Conservation (phyloP, 2,113 vertebrate species). For the Gymnarchus niloticus region DNA sequence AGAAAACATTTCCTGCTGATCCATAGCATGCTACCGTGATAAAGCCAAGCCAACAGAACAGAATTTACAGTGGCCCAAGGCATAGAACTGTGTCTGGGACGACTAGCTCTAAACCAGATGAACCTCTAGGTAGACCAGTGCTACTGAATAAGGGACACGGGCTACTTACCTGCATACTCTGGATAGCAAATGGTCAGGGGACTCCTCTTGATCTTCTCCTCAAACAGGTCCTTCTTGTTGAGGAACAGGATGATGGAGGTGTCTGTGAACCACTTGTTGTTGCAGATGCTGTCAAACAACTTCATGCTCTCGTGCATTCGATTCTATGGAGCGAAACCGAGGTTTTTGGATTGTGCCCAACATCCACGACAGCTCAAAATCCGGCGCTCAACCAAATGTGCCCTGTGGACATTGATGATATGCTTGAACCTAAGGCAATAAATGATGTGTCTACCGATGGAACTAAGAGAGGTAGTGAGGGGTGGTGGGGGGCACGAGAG, state of each 20-base stretch:
- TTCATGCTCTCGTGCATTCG: conserved; percentile 99
- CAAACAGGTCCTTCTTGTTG: conserved; percentile 98
- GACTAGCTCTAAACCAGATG: not conserved
- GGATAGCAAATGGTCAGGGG: conserved; percentile 96
- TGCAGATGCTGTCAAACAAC: conserved; percentile 97
- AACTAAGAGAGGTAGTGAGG: not conserved
- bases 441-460: not conserved
- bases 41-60: not conserved
- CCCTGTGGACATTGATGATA: too few species aligned
- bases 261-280: conserved; percentile 99
- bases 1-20: too few species aligned
- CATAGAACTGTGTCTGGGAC: too few species aligned
- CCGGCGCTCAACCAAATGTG: not conserved
- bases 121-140: not conserved
- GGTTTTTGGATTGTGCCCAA: not conserved
- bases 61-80: not conserved
- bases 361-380: not conserved
- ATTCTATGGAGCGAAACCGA: conserved; percentile 64
- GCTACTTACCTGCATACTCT: conserved; percentile 84
- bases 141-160: not conserved
- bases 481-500: not conserved
- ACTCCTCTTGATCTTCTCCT: conserved; percentile 95
- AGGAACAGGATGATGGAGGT: conserved; percentile 98
- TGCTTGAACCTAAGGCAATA: too few species aligned
- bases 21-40: too few species aligned